Base-by-base conservation (phyloP, 1,140 invertebrate genomes). In the Heterodera carotae region DNA sequence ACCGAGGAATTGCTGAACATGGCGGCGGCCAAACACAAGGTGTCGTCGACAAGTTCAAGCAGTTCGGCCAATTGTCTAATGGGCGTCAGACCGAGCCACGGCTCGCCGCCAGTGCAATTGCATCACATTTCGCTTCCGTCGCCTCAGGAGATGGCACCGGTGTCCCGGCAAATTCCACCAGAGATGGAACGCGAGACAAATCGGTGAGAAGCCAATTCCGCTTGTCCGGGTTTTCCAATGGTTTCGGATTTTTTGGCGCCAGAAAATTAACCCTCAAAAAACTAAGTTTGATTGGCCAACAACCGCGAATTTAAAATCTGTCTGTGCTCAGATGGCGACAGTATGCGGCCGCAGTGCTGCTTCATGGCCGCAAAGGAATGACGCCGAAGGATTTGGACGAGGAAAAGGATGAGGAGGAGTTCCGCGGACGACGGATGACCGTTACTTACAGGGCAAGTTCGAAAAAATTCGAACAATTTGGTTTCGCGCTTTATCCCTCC, bases 221-320 rank as follows among this genome's bases (percentile, higher is more conserved):
- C n/a, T n/a, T n/a, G n/a, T n/a, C n/a, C n/a, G n/a, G n/a, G n/a
- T n/a, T n/a, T n/a, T n/a, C n/a, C n/a, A n/a, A n/a, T n/a, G n/a
- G n/a, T n/a, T n/a, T n/a, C n/a, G n/a, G n/a, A n/a, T n/a, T n/a
- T n/a, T n/a, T n/a, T n/a, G n/a, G n/a, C n/a, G n/a, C n/a, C n/a
- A n/a, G n/a, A n/a, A n/a, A n/a, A n/a, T n/a, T n/a, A n/a, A n/a
- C n/a, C n/a, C n/a, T n/a, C n/a, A n/a, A n/a, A n/a, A n/a, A n/a
- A n/a, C n/a, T n/a, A n/a, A n/a, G n/a, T n/a, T n/a, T n/a, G 7
- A 62, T 7, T 29, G 6, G 12, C 36, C 36, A 39, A 0, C 39
- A 43, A 43, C 60, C 18, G 7, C 60, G 2, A 31, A 15, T 62
- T 22, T 83, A n/a, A n/a, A n/a, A 77, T 48, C 78, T 77, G 64